A percentile compares a stretch with the other conserved stretches of the same genome.
Conservation (phyloP, 2,797 vertebrate genomes). For the Miichthys miiuy region DNA sequence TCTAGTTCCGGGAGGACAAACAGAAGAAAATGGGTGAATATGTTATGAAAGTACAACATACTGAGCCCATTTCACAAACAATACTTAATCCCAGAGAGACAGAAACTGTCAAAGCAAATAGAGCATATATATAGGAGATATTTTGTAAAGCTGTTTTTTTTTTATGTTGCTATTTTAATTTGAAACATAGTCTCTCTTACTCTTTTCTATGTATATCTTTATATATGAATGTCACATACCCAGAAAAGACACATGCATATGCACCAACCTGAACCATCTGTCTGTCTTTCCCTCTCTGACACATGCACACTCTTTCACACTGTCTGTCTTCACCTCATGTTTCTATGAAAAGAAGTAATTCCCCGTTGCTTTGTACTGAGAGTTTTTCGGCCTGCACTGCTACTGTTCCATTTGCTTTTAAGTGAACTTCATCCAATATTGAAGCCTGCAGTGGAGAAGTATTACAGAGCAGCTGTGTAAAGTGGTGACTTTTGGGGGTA, state of each 20-base stretch:
- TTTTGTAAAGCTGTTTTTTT: conserved; percentile 51
- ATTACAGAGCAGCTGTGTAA: conserved; percentile 45
- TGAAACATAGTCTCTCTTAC: conserved; percentile 36
- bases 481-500: conserved; percentile 52
- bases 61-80: conserved; percentile 43
- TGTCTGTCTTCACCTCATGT: conserved; percentile 51
- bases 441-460: conserved; percentile 50
- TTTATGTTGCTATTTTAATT: conserved; percentile 54
- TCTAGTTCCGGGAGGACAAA: conserved; percentile 28
- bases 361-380: conserved; percentile 58
- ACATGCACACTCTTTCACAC: conserved; percentile 49
- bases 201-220: background rate
- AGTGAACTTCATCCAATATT: conserved; percentile 78
- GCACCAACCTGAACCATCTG: conserved; percentile 38
- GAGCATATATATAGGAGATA: conserved; percentile 42
- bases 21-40: conserved; percentile 35
- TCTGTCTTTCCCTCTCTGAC: conserved; percentile 19
- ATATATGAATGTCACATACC: background rate
- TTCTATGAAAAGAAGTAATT: conserved; percentile 59
- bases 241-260: no score
- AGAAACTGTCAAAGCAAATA: conserved; percentile 56
- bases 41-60: conserved; percentile 39
- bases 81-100: conserved; percentile 52
- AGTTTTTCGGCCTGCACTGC: conserved; percentile 47
- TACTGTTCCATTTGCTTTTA: conserved; percentile 72